These are phyloP conservation scores for Heterodera filipjevi DNA, from an alignment of 2,888 invertebrate genomes.

Conservation along the genomic window DNA sequence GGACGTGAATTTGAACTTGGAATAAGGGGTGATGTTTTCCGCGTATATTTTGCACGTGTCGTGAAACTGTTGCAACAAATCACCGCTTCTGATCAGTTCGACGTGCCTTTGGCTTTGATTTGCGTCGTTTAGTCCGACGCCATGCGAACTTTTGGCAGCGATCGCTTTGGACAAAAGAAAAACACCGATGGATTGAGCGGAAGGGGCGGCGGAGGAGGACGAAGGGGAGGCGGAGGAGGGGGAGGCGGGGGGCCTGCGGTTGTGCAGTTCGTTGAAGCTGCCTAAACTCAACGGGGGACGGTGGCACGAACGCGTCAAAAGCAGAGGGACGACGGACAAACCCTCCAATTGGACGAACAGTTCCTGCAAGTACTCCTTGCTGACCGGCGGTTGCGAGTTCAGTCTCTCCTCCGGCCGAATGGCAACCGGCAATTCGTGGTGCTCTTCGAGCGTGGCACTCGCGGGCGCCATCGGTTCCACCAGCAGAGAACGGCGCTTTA, in stretches of 20 bases:
- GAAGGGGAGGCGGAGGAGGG: conserved; percentile 26
- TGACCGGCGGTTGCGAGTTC: conserved; percentile 41
- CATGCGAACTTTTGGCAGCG: conserved; percentile 9
- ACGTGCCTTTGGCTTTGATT: conserved; percentile 26
- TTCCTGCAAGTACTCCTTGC: conserved; percentile 50
- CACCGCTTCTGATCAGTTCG: conserved; percentile 49
- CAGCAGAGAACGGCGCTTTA: not conserved
- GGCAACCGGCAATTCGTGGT: conserved; percentile 12
- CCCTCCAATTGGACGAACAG: conserved; percentile 50
- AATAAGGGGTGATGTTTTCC: conserved; percentile 82
- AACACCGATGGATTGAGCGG: not conserved
- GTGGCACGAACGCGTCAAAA: no score
- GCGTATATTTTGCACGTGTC: conserved; percentile 78
- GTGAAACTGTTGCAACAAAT: conserved; percentile 59
- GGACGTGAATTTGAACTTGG: conserved; percentile 81
- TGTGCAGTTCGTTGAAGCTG: conserved; percentile 43
- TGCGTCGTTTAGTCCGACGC: conserved; percentile 22
- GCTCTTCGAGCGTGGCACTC: not conserved
- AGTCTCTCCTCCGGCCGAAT: not conserved
- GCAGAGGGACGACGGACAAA: conserved; percentile 27
- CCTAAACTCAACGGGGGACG: conserved; percentile 12
- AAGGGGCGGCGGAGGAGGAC: not conserved
- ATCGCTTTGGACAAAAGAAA: conserved; percentile 22
- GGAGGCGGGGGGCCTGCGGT: conserved; percentile 25
- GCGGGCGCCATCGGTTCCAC: conserved; percentile 1